These are phyloP conservation scores for Drosophila neotestacea DNA, from an alignment of 2,888 invertebrate genomes.

Conservation along the genomic window DNA sequence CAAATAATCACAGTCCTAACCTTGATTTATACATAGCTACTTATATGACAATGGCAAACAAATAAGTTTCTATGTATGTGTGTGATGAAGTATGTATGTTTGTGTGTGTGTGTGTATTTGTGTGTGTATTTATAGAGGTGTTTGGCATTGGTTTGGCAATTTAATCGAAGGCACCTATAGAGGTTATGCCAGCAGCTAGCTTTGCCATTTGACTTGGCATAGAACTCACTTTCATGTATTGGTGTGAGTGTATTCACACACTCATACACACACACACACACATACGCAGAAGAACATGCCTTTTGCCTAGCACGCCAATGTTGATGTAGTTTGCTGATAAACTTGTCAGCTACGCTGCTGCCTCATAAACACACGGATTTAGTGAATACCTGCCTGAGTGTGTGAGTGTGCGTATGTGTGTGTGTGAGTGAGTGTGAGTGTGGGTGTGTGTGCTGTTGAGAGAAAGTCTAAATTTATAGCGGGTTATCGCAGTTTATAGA, in stretches of 20 bases:
- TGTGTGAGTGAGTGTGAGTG: constrained; percentile 5
- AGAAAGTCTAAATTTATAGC: constrained; percentile 49
- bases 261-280: constrained; percentile 6
- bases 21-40: constrained; percentile 49
- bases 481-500: constrained; percentile 20
- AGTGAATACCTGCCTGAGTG: constrained; percentile 12
- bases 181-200: constrained; percentile 27
- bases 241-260: not conserved
- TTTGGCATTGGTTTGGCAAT: constrained; percentile 57
- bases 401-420: constrained; percentile 7
- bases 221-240: constrained; percentile 12
- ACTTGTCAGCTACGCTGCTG: constrained; percentile 52
- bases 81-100: not conserved
- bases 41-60: constrained; percentile 28
- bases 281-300: not conserved
- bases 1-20: constrained; percentile 37
- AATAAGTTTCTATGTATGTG: not conserved
- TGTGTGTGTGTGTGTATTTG: constrained; percentile 1
- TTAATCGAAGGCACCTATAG: constrained; percentile 25
- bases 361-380: constrained; percentile 17
- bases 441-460: constrained; percentile 15
- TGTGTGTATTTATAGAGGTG: constrained; percentile 57
- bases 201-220: constrained; percentile 38
- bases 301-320: constrained; percentile 24
- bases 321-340: constrained; percentile 65